These are phyloP conservation scores for Cetoscarus ocellatus DNA, from an alignment of 2,797 vertebrate species.

Conservation along the genomic window DNA sequence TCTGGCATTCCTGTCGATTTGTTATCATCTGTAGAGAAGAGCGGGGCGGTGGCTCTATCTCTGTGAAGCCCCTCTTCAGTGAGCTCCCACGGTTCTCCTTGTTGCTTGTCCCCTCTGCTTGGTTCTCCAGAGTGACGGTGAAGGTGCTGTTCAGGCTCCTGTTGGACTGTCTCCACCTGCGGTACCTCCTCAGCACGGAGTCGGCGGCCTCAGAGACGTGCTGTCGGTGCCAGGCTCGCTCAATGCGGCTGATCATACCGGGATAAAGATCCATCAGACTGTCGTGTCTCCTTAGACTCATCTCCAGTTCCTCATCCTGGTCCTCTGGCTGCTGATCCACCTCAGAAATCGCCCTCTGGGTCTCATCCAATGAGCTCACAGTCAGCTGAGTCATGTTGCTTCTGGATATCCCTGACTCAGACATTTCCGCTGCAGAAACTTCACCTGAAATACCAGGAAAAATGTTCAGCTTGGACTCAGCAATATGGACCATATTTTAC, in stretches of 20 bases:
- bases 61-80: neutral
- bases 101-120: neutral
- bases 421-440: neutral
- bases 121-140: neutral
- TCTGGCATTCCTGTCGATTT: neutral
- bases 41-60: neutral
- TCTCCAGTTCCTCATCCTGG: constrained; percentile 76
- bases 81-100: constrained; percentile 5
- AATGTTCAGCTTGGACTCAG: too few species aligned
- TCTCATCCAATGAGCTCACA: constrained; percentile 36
- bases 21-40: neutral
- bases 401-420: constrained; percentile 28
- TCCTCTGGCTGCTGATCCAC: constrained; percentile 68
- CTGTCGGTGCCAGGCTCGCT: constrained; percentile 63
- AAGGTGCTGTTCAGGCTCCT: constrained; percentile 42
- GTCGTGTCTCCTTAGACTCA: constrained; percentile 70
- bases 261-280: constrained; percentile 80
- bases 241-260: constrained; percentile 76
- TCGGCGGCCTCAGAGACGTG: constrained; percentile 49
- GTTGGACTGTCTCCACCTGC: constrained; percentile 51
- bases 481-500: too few species aligned
- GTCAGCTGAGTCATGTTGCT: constrained; percentile 27
- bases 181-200: constrained; percentile 77
- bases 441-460: neutral
- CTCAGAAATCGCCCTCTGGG: constrained; percentile 24